phyloP scores from a whole-genome alignment of 2,888 invertebrate species.

The Tetanocera ferruginea region DNA sequence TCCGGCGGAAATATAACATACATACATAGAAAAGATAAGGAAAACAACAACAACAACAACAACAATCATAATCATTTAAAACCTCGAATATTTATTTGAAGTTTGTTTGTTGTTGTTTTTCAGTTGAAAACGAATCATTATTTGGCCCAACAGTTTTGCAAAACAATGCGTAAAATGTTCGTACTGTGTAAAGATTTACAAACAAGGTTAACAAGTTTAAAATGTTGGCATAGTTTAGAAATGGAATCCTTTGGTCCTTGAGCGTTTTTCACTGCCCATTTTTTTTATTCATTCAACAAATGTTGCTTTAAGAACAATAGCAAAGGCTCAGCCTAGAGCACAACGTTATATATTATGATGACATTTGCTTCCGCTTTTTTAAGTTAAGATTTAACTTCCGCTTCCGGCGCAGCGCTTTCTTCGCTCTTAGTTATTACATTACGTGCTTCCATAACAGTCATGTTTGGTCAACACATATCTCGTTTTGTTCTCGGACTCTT shows the following conservation, averaged over 20 bases:
- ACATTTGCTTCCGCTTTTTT: slow-evolving; percentile 24
- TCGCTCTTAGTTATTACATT: neutral
- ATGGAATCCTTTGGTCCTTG: neutral
- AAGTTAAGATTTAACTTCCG: slow-evolving; percentile 6
- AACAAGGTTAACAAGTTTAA: neutral
- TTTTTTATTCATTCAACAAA: neutral
- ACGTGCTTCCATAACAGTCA: neutral
- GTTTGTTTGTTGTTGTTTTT: neutral
- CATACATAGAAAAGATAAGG: neutral
- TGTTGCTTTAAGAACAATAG: neutral
- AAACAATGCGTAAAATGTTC: no score
- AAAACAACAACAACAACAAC: neutral
- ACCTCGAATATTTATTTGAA: slow-evolving; percentile 25
- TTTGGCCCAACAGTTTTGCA: neutral
- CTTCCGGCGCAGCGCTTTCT: neutral
- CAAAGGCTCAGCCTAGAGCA: neutral
- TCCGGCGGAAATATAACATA: slow-evolving; percentile 7
- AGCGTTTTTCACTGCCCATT: neutral
- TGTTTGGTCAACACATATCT: neutral
- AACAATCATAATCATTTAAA: neutral
- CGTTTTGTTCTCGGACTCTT: slow-evolving; percentile 2
- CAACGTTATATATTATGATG: slow-evolving; percentile 10
- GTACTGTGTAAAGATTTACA: neutral
- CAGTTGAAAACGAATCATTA: neutral
- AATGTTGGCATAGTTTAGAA: neutral